Base-by-base conservation (phyloP, 2,888 invertebrate species). In the Chironomus riparius region DNA sequence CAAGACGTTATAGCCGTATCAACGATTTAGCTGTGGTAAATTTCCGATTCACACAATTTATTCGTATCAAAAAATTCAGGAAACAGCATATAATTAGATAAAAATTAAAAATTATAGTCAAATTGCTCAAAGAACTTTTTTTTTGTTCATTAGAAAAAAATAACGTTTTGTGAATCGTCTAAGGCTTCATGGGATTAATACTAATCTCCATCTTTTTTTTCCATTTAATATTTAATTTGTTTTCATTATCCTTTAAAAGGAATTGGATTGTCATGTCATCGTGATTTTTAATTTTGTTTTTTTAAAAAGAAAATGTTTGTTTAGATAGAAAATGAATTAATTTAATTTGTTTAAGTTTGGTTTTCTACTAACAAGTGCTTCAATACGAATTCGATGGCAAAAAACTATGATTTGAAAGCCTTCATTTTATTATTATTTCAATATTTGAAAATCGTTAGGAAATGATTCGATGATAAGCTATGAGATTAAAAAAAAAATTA, bases 21-120 rank as follows among this genome's bases (percentile, higher is more conserved):
- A 90, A 91, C 82, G 89, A 92, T 85, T 87, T 93, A 85, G 88
- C 91, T 83, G 87, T 92, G 92, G 93, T 93, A 92, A 91, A 76
- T 76, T 65, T 56, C 56, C 56, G 65, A 65, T 65, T 65, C 65
- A 65, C 65, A 65, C 24, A 65, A 21, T 38, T 38, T 38, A 38
- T 38, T 38, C 38, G 38, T 38, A 38, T 38, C 38, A 38, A 38
- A 38, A 38, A 65, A 21, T 24, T 65, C 10, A 38, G 38, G 56
- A 56, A 56, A 56, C 15, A 50, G n/a, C 28, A 18, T 15, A 6
- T 56, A 18, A 18, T 56, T 56, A 7, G 56, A 56, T 18, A 56
- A 38, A 56, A 56, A 56, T 56, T 5, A 56, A 56, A 56, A 15
- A n/a, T 50, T 38, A 1, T 18, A 56, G n/a, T 15, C 15, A 2